Evolutionary conservation across 2,113 vertebrate genomes (phyloP).

Genomic region (Eulacestoma nigropectus): DNA sequence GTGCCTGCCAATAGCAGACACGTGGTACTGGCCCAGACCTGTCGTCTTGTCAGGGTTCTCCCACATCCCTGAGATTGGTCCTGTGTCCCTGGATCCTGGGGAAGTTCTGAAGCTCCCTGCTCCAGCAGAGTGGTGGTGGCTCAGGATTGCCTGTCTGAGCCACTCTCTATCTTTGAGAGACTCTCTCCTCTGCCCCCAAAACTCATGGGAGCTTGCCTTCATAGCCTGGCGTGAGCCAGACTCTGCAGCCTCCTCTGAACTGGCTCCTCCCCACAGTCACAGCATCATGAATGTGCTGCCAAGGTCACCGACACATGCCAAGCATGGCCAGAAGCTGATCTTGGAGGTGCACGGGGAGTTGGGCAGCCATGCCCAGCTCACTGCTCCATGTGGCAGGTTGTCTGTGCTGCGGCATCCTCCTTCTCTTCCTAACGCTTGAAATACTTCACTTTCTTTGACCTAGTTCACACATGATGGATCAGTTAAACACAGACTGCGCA

Average conservation of each 20-base stretch:
- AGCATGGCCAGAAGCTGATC: neutral
- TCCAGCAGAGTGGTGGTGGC: accelerated
- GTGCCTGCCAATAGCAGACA: neutral
- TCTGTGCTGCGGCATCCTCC: neutral
- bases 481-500: neutral
- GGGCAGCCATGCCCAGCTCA: neutral
- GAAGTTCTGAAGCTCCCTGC: neutral
- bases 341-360: neutral
- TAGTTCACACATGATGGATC: neutral
- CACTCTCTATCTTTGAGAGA: neutral
- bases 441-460: neutral
- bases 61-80: neutral
- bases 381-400: neutral
- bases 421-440: neutral
- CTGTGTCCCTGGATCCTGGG: neutral
- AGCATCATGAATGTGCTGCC: neutral
- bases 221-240: neutral
- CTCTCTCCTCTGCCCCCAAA: neutral
- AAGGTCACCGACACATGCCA: accelerated
- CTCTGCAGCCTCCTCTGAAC: neutral
- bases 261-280: neutral
- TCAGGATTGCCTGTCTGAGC: neutral
- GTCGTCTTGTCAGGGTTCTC: neutral
- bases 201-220: accelerated
- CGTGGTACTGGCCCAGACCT: neutral